phyloP scores from a whole-genome alignment of 2,888 invertebrate species.

The Globia sparganii region DNA sequence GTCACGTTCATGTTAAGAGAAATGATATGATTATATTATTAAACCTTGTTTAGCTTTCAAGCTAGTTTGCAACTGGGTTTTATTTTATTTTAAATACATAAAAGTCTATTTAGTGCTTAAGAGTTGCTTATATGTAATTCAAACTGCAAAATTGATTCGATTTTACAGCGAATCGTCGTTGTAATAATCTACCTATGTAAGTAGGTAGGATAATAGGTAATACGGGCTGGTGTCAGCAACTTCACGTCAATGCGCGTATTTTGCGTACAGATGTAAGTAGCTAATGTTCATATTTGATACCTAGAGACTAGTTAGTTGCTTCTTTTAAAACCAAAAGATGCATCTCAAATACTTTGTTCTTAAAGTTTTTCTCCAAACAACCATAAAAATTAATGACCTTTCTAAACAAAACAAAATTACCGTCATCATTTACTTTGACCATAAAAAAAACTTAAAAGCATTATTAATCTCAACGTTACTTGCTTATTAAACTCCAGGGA shows the following conservation, averaged over 20 bases:
- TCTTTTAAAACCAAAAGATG: background rate
- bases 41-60: constrained; percentile 36
- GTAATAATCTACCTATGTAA: background rate
- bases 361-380: constrained; percentile 17
- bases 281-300: background rate
- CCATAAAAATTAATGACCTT: constrained; percentile 38
- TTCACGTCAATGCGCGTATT: no score
- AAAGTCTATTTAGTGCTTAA: background rate
- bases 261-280: background rate
- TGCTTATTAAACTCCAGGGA: constrained; percentile 61
- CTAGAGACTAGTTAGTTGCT: background rate
- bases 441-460: constrained; percentile 49
- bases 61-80: constrained; percentile 3
- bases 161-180: background rate
- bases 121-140: background rate
- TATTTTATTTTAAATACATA: background rate
- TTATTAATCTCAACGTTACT: constrained; percentile 54
- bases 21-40: constrained; percentile 43
- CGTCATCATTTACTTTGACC: constrained; percentile 34
- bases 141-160: background rate
- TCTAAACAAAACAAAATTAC: constrained; percentile 50
- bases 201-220: no score
- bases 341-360: background rate
- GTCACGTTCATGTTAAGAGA: constrained; percentile 46
- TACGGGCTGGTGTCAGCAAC: no score